Evolutionary conservation across 2,888 invertebrate species (phyloP), one percentile per base, ranked within the genome.

Genomic region (Syrista parreyssii): DNA sequence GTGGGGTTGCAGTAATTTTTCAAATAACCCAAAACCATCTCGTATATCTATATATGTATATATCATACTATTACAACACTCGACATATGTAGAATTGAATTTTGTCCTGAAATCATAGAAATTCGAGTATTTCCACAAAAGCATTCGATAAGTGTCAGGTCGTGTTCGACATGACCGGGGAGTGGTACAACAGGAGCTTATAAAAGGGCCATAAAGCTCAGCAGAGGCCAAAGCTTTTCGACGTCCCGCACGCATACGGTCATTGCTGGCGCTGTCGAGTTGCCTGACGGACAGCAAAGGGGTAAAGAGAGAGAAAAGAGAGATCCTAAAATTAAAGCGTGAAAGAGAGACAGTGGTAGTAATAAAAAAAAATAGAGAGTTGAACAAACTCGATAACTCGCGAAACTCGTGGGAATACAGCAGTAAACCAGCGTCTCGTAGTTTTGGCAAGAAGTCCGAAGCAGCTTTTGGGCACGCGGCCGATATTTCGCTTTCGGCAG

Each of bases 251-350:
- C 55, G 23, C 15, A 55, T 23, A 23, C 55, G 55, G 55, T 55
- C 55, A 55, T 55, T 55, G 55, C 23, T 55, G 23, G 23, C 55
- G 23, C 23, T 23, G 6, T 9, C 55, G 55, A 55, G 23, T 55
- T 55, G 9, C 55, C 55, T 6, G 2, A 23, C 55, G 35, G 36
- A 34, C 36, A 33, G 35, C 35, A 68, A 72, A 73, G 75, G 11
- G 74, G 36, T 36, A 79, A 74, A 68, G 55, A 74, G 69, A 74
- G 31, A 34, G 35, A 68, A 35, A 75, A 35, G 12, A 31, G 36
- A 36, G 74, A 71, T 71, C 33, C 68, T 75, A 69, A 33, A 32
- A 69, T 75, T 55, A 75, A 34, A 55, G 79, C 33, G 69, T 76
- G 76, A 77, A 74, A 74, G 76, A 72, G 68, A 72, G 75, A 74